Percentiles rank a stretch among this genome's conserved stretches.
These are phyloP conservation scores for Tetragnatha versicolor DNA, from an alignment of 1,140 invertebrate species.

Conservation along the genomic window DNA sequence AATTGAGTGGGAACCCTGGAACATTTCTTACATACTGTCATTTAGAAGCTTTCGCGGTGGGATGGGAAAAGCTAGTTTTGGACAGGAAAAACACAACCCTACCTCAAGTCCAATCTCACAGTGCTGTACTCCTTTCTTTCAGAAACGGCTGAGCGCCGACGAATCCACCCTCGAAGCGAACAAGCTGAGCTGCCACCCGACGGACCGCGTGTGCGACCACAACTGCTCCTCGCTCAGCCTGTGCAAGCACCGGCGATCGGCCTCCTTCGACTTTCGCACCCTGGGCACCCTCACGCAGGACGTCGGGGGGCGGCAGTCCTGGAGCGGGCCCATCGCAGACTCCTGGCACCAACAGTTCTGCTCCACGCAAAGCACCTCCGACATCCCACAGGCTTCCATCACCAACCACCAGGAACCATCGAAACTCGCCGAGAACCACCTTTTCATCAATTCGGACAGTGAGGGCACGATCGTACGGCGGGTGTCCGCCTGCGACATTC, in stretches of 20 bases:
- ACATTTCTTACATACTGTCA: no score
- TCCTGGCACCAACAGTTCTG: constrained; percentile 25
- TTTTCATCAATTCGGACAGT: no score
- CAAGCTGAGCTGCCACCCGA: constrained; percentile 7
- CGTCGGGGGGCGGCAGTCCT: constrained; percentile 30
- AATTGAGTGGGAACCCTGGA: no score
- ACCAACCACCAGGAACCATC: no score
- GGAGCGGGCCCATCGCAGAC: constrained; percentile 44
- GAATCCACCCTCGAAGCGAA: neutral
- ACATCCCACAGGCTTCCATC: constrained; percentile 29
- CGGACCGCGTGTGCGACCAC: constrained; percentile 1
- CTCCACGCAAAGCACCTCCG: constrained; percentile 35
- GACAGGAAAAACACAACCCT: no score
- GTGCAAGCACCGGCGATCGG: constrained; percentile 29
- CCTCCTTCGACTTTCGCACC: constrained; percentile 37
- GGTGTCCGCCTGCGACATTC: no score
- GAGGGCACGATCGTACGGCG: no score
- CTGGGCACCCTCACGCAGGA: constrained; percentile 27
- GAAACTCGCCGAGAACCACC: no score
- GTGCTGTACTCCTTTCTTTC: neutral
- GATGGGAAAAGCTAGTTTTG: no score
- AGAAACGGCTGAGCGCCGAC: constrained; percentile 16
- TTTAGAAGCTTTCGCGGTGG: no score
- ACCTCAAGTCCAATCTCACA: no score
- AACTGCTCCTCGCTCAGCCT: constrained; percentile 12